Percentiles rank a stretch among this genome's conserved stretches.
These are phyloP conservation scores for Hestina assimilis DNA, from an alignment of 1,140 invertebrate genomes.

Conservation along the genomic window DNA sequence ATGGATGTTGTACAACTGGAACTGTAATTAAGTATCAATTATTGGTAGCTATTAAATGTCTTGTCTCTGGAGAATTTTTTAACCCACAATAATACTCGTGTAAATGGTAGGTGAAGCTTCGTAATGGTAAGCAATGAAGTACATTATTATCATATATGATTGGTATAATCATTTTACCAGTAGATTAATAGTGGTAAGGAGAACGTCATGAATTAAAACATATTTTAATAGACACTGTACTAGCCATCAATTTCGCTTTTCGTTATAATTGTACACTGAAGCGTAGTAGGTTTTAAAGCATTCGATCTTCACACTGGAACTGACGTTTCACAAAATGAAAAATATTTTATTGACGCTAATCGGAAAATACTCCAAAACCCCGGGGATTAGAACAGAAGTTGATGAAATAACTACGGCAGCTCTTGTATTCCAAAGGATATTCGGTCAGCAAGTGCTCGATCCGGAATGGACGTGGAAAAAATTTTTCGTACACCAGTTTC, in stretches of 20 bases:
- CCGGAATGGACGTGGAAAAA: conserved; percentile 54
- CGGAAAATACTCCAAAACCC: conserved; percentile 41
- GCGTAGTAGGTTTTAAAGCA: not conserved
- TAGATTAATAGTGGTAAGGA: too few species aligned
- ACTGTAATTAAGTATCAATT: too few species aligned
- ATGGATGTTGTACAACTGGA: conserved; percentile 9
- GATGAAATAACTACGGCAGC: conserved; percentile 42
- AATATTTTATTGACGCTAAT: conserved; percentile 23
- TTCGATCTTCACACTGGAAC: conserved; percentile 1
- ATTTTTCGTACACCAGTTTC: conserved; percentile 38
- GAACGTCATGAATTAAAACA: too few species aligned
- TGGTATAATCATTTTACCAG: too few species aligned
- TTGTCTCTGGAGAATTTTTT: too few species aligned
- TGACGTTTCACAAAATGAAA: conserved; percentile 34
- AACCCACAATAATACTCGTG: too few species aligned
- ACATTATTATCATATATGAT: too few species aligned
- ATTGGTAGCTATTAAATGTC: too few species aligned
- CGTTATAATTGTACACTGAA: not conserved
- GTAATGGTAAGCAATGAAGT: too few species aligned
- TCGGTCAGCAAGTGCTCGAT: conserved; percentile 57
- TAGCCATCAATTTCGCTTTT: too few species aligned
- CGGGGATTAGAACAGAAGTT: conserved; percentile 42
- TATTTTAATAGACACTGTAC: too few species aligned
- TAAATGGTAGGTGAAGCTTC: too few species aligned
- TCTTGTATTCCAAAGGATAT: conserved; percentile 44